Percentiles rank a stretch among this genome's conserved stretches.
Evolutionary conservation across 2,888 invertebrate species (phyloP).

Genomic region (Eurytoma adleriae): DNA sequence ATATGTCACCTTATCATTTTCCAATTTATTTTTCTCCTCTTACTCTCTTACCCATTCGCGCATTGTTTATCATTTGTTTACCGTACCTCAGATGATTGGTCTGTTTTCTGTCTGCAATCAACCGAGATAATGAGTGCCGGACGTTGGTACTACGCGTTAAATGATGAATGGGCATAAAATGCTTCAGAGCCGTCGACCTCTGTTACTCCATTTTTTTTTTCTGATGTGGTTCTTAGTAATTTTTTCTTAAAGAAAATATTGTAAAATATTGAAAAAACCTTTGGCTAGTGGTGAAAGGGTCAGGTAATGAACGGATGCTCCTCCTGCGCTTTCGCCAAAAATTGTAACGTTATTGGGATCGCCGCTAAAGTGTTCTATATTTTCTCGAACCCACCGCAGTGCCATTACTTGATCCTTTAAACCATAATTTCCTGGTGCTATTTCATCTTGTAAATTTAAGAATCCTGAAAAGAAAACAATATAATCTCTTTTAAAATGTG

Average conservation of each 20-base stretch:
- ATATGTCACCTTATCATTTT: too few relatives aligned
- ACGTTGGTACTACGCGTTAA: too few relatives aligned
- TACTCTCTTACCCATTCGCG: too few relatives aligned
- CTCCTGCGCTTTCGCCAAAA: slow-evolving; percentile 67
- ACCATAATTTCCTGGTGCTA: slow-evolving; percentile 66
- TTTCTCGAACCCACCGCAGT: slow-evolving; percentile 63
- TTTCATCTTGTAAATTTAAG: slow-evolving; percentile 64
- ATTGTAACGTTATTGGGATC: slow-evolving; percentile 65
- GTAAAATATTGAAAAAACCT: slow-evolving; percentile 31
- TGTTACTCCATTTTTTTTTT: slow-evolving; percentile 8
- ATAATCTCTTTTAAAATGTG: background rate
- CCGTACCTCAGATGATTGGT: too few relatives aligned
- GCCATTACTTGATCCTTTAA: slow-evolving; percentile 66
- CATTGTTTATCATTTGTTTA: too few relatives aligned
- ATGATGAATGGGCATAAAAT: too few relatives aligned
- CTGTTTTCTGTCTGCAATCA: too few relatives aligned
- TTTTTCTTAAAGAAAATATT: background rate
- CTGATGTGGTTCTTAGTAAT: background rate
- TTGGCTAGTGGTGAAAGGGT: slow-evolving; percentile 61
- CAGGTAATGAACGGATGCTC: slow-evolving; percentile 62
- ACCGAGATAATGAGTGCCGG: too few relatives aligned
- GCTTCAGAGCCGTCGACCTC: too few relatives aligned
- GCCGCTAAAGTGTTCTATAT: slow-evolving; percentile 64
- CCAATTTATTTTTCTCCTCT: too few relatives aligned
- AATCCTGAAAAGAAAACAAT: slow-evolving; percentile 60